Percentiles rank a stretch among this genome's conserved stretches.
These are phyloP conservation scores for Potamilus streckersoni DNA, from an alignment of 1,140 invertebrate species.

Conservation along the genomic window DNA sequence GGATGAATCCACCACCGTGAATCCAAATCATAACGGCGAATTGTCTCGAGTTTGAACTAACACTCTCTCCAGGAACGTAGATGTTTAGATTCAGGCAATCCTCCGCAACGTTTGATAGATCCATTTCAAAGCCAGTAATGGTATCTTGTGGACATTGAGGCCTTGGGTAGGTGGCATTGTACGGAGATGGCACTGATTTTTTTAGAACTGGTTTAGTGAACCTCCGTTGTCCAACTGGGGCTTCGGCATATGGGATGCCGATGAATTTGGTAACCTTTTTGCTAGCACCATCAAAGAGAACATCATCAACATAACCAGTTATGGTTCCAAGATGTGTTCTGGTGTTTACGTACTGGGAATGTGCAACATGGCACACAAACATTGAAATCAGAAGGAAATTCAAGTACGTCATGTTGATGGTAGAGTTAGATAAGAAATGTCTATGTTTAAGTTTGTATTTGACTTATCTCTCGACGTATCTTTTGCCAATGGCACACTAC, in stretches of 20 bases:
- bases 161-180: constrained; percentile 77
- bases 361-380: too few species aligned
- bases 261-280: constrained; percentile 87
- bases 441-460: too few species aligned
- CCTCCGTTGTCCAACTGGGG: constrained; percentile 85
- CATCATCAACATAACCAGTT: constrained; percentile 1
- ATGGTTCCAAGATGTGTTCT: constrained; percentile 1
- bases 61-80: constrained; percentile 77
- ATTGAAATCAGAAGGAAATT: too few species aligned
- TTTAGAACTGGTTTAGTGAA: constrained; percentile 86
- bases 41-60: constrained; percentile 29
- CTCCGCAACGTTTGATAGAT: constrained; percentile 32
- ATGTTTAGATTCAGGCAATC: constrained; percentile 54
- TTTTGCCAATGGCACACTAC: too few species aligned
- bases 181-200: constrained; percentile 78
- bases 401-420: too few species aligned
- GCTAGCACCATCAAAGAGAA: constrained; percentile 7
- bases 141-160: constrained; percentile 90
- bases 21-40: constrained; percentile 43
- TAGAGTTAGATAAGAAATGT: too few species aligned
- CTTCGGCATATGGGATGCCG: constrained; percentile 92
- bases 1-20: constrained; percentile 38
- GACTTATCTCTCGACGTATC: too few species aligned
- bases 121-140: constrained; percentile 68
- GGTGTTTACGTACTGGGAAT: too few species aligned